Conservation (phyloP, 2,888 invertebrate species). For the Ectemnius continuus region DNA sequence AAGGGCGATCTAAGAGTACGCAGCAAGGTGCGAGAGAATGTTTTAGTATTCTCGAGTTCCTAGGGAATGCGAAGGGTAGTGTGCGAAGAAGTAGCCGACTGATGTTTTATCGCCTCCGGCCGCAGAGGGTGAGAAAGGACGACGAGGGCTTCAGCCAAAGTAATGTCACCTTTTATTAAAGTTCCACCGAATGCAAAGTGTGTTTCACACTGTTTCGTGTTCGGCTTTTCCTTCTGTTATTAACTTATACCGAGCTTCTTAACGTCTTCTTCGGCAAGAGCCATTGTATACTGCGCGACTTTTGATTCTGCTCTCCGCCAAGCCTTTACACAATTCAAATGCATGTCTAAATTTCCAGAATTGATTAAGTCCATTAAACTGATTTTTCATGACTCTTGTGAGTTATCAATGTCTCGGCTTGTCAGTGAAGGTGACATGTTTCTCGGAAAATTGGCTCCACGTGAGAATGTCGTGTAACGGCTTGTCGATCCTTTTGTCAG, state of each 20-base stretch:
- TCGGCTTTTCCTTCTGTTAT: constrained; percentile 48
- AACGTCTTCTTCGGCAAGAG: not conserved
- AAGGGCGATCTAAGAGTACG: too few relatives aligned
- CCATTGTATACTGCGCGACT: not conserved
- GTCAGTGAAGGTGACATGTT: not conserved
- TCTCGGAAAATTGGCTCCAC: not conserved
- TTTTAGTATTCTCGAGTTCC: constrained; percentile 21
- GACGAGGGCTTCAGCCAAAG: constrained; percentile 29
- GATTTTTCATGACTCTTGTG: constrained; percentile 25
- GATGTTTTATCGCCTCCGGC: constrained; percentile 57
- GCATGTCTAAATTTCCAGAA: constrained; percentile 33
- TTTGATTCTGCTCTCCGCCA: not conserved
- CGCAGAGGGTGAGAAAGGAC: constrained; percentile 30
- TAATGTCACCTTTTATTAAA: constrained; percentile 61
- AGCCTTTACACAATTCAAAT: not conserved
- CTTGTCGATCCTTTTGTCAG: constrained; percentile 24
- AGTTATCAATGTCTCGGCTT: not conserved
- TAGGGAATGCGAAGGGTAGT: constrained; percentile 24
- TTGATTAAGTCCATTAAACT: constrained; percentile 45
- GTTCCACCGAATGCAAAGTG: constrained; percentile 56
- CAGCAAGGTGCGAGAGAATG: constrained; percentile 6
- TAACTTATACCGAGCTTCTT: constrained; percentile 34
- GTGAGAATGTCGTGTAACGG: not conserved
- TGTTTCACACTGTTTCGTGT: constrained; percentile 51
- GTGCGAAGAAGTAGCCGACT: constrained; percentile 40